Base-by-base conservation (phyloP, 23 tunicate genomes). In the Oikopleura vanhoeffeni region DNA sequence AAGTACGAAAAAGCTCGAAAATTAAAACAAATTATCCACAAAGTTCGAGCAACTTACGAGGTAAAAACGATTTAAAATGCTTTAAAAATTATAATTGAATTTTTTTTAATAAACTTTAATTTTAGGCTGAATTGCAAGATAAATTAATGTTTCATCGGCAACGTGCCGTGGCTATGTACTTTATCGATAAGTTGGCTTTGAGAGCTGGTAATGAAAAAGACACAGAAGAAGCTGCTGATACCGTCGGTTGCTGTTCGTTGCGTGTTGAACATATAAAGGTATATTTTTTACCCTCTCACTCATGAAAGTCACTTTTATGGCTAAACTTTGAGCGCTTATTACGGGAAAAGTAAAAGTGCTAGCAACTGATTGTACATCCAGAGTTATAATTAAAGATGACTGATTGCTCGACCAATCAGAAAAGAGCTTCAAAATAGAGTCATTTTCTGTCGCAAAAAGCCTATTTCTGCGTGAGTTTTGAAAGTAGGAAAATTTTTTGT, bases 141-240 rank as follows among this genome's bases (percentile, higher is more conserved):
- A 71, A 71, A 38, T 13, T 71, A 38, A 71, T 71, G 79, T 18
- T 30, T 32, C 27, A 71, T 38, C 79, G 99, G 39, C 99, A 95
- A 41, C 88, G 99, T 8, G 99, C 99, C 41, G 99, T 95, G 0
- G 99, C 99, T 0, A 87, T 95, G 40, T 95, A 87, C 84, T 95
- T 95, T 76, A 95, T 95, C 41, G 99, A 95, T 76, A 95, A 95
- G 96, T 84, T 95, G 88, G 99, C 99, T 58, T 57, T 95, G 83
- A 88, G 99, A 87, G 99, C 99, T 67, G 99, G 99, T 0, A 95
- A 95, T 41, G 99, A 95, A 86, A 95, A 95, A 83, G 99, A 95
- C 77, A 91, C 87, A 39, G 99, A 89, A 0, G 99, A 95, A 87
- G 84, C 92, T 35, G 99, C 99, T 1, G 99, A 95, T 84, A 95